Base-by-base conservation (phyloP, 2,113 vertebrate genomes). In the Anseranas semipalmata region DNA sequence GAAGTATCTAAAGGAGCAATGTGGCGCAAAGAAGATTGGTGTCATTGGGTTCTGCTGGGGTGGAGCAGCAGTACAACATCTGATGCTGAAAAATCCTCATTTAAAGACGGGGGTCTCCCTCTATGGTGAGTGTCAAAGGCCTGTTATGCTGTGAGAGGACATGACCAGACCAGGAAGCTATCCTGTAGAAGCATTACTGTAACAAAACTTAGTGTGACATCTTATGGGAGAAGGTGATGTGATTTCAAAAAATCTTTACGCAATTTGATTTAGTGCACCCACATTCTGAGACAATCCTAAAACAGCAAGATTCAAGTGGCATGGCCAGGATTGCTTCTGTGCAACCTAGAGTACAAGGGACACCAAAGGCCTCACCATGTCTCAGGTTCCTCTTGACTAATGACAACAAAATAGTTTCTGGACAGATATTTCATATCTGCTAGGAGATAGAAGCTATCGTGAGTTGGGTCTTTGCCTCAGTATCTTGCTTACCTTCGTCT, bases 1-100 rank as follows among this genome's bases (percentile, higher is more conserved):
- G 93, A 98, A 89, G 93, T 99, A 98, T 81, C 98, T 99, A 88
- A 99, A 97, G 63, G 96, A 98, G 32, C 97, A 98, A 15, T 99
- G 98, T 39, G 97, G 98, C 3, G 98, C 89, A 5, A 98, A 97
- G 93, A 98, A 80, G 45, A 94, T 99, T 2, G 99, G 98, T n/a
- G 96, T 97, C 2, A 95, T 99, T 90, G 99, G 99, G 22, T 99
- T 99, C 97, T 99, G 99, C 97, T 99, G 99, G 99, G 99, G 99
- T 39, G 99, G 99, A 53, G 46, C 95, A 8, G 99, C 98, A 32
- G 98, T 98, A 37, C 99, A 99, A 90, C 98, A 99, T 35, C 33
- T 99, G 68, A 98, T 98, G 92, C 92, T 98, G 66, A 97, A 97
- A 20, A 99, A 99, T 87, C 96, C 98, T 15, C 98, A 99, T 50